Percentiles rank a stretch among this genome's conserved stretches.
These are phyloP conservation scores for Conger conger DNA, from an alignment of 2,113 vertebrate genomes.

Conservation along the genomic window DNA sequence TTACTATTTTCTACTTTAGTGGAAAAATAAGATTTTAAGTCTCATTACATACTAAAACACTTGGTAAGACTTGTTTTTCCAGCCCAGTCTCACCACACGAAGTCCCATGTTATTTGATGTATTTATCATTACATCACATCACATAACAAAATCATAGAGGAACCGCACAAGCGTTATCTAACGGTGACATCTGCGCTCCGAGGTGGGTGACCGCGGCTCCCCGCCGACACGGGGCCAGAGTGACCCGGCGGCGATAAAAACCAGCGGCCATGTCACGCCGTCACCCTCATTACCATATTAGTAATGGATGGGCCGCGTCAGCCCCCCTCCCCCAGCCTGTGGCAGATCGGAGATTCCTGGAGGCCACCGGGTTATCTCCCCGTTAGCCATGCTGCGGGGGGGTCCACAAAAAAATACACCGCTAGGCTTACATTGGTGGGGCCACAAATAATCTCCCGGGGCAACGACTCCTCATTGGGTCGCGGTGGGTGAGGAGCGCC, in stretches of 20 bases:
- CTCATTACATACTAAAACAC: no score
- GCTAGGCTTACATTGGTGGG: slow-evolving; percentile 25
- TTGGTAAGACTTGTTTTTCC: no score
- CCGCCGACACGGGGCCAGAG: slow-evolving; percentile 26
- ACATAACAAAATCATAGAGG: slow-evolving; percentile 23
- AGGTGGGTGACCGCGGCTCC: slow-evolving; percentile 30
- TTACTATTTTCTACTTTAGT: no score
- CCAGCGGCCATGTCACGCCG: slow-evolving; percentile 40
- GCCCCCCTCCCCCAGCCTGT: slow-evolving; percentile 21
- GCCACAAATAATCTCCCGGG: slow-evolving; percentile 30
- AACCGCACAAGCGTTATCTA: slow-evolving; percentile 25
- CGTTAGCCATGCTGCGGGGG: slow-evolving; percentile 34
- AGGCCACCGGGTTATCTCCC: slow-evolving; percentile 47
- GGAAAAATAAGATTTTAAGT: no score
- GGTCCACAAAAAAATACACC: slow-evolving; percentile 28
- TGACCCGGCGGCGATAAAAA: slow-evolving; percentile 49
- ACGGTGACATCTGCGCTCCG: slow-evolving; percentile 30
- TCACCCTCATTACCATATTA: slow-evolving; percentile 52
- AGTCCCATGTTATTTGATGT: not conserved
- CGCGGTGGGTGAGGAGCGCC: not conserved
- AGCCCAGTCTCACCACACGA: not conserved
- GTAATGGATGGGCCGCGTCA: slow-evolving; percentile 46
- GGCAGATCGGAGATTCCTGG: slow-evolving; percentile 36
- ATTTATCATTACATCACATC: slow-evolving; percentile 1
- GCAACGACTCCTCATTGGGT: slow-evolving; percentile 8